Base-by-base conservation (phyloP, 1,140 invertebrate species). In the Temnothorax nylanderi region DNA sequence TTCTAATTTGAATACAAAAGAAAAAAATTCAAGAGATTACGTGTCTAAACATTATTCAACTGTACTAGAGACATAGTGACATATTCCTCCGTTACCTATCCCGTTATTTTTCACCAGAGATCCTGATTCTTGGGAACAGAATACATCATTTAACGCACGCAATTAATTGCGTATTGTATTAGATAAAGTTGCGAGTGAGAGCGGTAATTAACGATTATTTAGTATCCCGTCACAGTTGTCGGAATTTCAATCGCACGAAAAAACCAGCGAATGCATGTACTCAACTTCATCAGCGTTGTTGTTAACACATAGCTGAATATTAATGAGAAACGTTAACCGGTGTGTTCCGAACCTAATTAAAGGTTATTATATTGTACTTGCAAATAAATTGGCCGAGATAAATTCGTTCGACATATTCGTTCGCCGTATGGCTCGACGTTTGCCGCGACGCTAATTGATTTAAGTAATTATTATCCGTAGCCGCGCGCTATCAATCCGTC, bases 351-450 rank as follows among this genome's bases (percentile, higher is more conserved):
- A 84, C 41, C 80, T 84, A 74, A 84, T 84, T 84, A 75, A 75
- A 60, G 54, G 41, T 84, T 84, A 84, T 84, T 84, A 74, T 84
- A 84, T 84, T 84, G 60, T 84, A 84, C 54, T 84, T 84, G 80
- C 80, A 84, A 84, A 84, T 84, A 84, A 74, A 84, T 84, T 60
- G 54, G 13, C n/a, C 62, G 62, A 37, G 67, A 54, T 84, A 74
- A 84, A 84, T 84, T 47, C 32, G 26, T 60, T 47, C 67, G 69
- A 41, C 69, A 62, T 84, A 75, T 84, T 74, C 67, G 69, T 60
- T 37, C 56, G 41, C 51, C 47, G 47, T 21, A 26, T 51, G 32
- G 44, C 10, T 16, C 69, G 80, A 60, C 54, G 16, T 74, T 74
- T 58, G 54, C 69, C 69, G 49, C 67, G 80, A 74, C 69, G 13